Evolutionary conservation across 2,797 vertebrate species (phyloP), one percentile per base, ranked within the genome.

Genomic region (Microctenopoma stevenorrisi): DNA sequence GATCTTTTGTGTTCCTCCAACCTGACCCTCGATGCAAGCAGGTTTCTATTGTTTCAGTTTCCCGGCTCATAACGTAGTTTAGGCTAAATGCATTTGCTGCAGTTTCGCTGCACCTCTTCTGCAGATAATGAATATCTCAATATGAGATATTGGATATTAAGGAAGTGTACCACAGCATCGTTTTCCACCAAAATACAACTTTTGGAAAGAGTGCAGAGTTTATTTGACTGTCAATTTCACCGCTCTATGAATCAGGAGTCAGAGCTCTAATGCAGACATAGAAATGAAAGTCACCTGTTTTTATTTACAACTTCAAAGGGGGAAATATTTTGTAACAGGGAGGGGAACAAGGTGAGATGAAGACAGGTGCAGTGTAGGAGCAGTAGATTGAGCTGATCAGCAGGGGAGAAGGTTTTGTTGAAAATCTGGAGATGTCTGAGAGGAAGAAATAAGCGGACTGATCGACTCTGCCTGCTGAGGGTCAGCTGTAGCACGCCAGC

Each of bases 231-330:
- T 30, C 28, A 30, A 30, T 5, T 30, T 30, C 28, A 30, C 18
- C 48, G 48, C 33, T 86, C 37, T 66, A 64, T 72, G 50, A 77
- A 56, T 82, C 49, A 48, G 44, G 52, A 48, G 53, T 44, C 16
- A 16, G 30, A 68, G 54, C 51, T 71, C 33, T 38, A 66, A 26
- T 64, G 22, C 10, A 52, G 57, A 28, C 44, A 22, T 16, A 68
- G 43, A 55, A 46, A 37, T 7, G 30, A 70, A 37, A 53, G 26
- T 16, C 40, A 54, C 42, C 11, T 22, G 13, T 44, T 9, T 67
- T 68, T 25, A 40, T 46, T 12, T 26, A 43, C 70, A 70, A 56
- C 43, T 30, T 44, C 53, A 43, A 48, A 75, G 40, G 37, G 50
- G 3, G 18, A 30, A 30, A 69, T 28, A 16, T 18, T 18, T 35